Percentiles rank a stretch among this genome's conserved stretches.
Conservation (phyloP, 2,113 vertebrate genomes). For the Numenius arquata region DNA sequence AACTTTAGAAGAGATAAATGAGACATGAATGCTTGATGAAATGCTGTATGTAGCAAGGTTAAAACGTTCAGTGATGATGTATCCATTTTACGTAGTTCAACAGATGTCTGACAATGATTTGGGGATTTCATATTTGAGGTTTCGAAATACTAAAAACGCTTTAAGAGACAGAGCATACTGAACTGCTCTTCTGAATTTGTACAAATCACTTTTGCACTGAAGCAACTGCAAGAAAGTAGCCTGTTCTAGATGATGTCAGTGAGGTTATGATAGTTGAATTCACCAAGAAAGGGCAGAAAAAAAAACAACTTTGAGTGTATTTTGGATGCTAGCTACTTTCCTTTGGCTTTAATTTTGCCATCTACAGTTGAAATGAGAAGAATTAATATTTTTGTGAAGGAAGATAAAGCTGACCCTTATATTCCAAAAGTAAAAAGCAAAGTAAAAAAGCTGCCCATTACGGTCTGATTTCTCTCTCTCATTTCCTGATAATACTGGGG, state of each 20-base stretch:
- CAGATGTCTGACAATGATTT: not conserved
- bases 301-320: not conserved
- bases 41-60: not conserved
- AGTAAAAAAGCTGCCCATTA: not conserved
- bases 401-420: not conserved
- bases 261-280: not conserved
- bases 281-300: not conserved
- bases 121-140: not conserved
- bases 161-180: not conserved
- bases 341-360: not conserved
- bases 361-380: not conserved
- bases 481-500: not conserved
- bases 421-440: not conserved
- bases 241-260: not conserved
- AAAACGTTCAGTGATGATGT: not conserved
- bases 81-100: fast-evolving
- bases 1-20: not conserved
- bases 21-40: not conserved
- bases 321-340: not conserved
- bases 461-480: not conserved
- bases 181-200: not conserved
- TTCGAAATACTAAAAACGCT: not conserved
- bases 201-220: not conserved
- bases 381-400: not conserved
- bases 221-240: not conserved